A percentile compares a stretch with the other conserved stretches of the same genome.
Evolutionary conservation across 2,797 vertebrate species (phyloP).

Genomic region (Mormyrops boulengeri): DNA sequence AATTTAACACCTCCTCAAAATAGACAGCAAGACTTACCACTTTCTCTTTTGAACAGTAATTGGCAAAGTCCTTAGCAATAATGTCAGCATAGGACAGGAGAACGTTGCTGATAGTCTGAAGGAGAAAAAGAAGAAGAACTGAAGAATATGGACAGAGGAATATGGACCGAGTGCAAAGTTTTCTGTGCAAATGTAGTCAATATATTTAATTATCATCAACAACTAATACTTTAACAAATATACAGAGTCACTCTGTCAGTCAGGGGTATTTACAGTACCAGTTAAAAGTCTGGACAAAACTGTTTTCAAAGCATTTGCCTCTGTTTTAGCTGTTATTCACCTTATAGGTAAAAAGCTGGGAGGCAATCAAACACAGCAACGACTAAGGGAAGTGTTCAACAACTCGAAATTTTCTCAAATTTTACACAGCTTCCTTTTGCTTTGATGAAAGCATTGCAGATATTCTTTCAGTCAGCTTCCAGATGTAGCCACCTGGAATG

Average conservation of each 20-base stretch:
- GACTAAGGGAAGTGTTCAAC: background rate
- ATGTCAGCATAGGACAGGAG: constrained; percentile 92
- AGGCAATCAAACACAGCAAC: background rate
- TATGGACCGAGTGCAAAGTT: background rate
- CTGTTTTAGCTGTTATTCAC: background rate
- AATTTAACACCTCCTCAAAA: background rate
- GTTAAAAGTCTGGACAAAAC: background rate
- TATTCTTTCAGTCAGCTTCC: background rate
- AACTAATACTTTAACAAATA: background rate
- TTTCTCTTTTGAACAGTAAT: constrained; percentile 93
- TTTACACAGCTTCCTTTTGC: background rate
- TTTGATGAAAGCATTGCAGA: background rate
- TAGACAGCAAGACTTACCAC: constrained; percentile 59
- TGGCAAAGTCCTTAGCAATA: constrained; percentile 88
- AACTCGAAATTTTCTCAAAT: background rate
- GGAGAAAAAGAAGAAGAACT: constrained; percentile 14
- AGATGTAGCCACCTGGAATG: background rate
- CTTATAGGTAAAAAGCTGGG: background rate
- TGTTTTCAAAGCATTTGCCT: background rate
- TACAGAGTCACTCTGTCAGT: background rate
- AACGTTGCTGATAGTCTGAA: constrained; percentile 94
- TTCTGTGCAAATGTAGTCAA: background rate
- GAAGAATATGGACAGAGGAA: background rate
- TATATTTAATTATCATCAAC: background rate
- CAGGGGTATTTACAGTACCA: background rate